Evolutionary conservation across 2,797 vertebrate genomes (phyloP).

Genomic region (Mus minutoides): DNA sequence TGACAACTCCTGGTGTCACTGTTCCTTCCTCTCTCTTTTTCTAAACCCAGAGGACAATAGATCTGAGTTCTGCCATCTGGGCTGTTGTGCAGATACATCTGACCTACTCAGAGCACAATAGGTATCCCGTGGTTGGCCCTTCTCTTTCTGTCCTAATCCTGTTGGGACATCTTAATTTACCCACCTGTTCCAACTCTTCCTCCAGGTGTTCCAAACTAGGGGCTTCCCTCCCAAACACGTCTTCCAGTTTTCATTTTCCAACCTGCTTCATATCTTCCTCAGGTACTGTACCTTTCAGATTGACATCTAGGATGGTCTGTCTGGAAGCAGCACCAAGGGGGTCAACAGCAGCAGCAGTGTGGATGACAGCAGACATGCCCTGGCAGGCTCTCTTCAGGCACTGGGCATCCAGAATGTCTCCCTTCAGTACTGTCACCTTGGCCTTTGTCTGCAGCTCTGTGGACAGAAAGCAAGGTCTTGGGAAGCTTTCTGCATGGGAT

Average conservation of each 20-base stretch:
- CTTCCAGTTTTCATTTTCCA: background rate
- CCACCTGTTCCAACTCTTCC: background rate
- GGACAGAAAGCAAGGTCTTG: background rate
- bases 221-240: too few species aligned
- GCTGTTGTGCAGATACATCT: background rate
- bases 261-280: background rate
- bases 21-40: background rate
- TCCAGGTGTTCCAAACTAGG: too few species aligned
- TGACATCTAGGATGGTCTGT: slow-evolving; percentile 90
- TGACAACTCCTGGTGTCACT: too few species aligned
- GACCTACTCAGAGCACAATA: too few species aligned
- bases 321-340: slow-evolving; percentile 81
- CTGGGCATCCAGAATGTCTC: slow-evolving; percentile 91
- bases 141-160: too few species aligned
- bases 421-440: slow-evolving; percentile 89
- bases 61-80: background rate
- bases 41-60: background rate
- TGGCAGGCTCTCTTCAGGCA: slow-evolving; percentile 89
- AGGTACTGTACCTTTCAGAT: slow-evolving; percentile 90
- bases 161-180: background rate
- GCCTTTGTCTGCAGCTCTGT: slow-evolving; percentile 88
- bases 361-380: slow-evolving; percentile 90
- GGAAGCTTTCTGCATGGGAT: background rate
- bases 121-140: too few species aligned
- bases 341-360: slow-evolving; percentile 87